Evolutionary conservation across 2,888 invertebrate species (phyloP), one percentile per base, ranked within the genome.

Genomic region (Scaptomyza polygonia): DNA sequence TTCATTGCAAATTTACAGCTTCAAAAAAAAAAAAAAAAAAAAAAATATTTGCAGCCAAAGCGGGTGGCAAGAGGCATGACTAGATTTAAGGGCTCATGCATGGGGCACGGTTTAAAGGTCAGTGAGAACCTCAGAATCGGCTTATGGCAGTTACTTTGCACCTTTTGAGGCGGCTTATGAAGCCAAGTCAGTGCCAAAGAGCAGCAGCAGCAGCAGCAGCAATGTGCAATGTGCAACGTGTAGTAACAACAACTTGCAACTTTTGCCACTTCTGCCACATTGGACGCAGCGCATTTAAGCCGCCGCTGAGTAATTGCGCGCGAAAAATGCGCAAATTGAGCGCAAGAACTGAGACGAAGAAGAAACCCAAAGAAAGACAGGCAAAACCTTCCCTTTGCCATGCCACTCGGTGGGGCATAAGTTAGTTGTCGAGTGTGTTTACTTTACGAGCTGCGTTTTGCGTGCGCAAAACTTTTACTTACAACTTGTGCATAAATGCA

Each of bases 321-420:
- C 78, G 83, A 89, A 89, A 83, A 89, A 86, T 86, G 86, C 88
- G 84, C 89, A 89, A 89, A 88, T 89, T 88, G 89, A 89, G 88
- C 88, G 88, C 84, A 87, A 77, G 84, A 79, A 62, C 62, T 16
- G 39, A 14, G 16, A 39, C 9, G 16, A 39, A 39, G 11, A 30
- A 30, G 30, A 9, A 30, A 6, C 47, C 7, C 32, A 42, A 64
- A 51, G 43, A 42, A 51, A 47, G 49, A 25, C 54, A 43, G 45
- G 21, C 39, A 39, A 21, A 34, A 56, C 29, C 29, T 5, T 7
- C 34, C 14, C n/a, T 0, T n/a, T 36, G 25, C 29, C 12, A 7
- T 29, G 14, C 45, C 16, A 7, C 47, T 30, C 6, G 34, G 25
- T 14, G 25, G 53, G 21, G 48, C 47, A 64, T 80, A 84, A 81